Evolutionary conservation across 2,888 invertebrate genomes (phyloP), one percentile per base, ranked within the genome.

Genomic region (Synergus laeviventris): DNA sequence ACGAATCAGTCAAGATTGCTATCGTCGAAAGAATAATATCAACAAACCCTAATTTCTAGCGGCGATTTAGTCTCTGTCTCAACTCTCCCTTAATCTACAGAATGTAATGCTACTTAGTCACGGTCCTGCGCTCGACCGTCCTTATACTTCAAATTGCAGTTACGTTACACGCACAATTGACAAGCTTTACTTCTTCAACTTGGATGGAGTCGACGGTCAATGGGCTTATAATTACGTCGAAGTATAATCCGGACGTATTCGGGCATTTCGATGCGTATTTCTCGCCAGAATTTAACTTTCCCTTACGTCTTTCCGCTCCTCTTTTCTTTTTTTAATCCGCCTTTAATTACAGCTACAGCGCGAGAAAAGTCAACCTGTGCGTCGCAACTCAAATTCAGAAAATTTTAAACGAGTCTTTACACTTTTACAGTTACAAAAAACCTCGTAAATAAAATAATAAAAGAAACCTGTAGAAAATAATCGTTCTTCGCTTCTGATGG

Each of bases 111-210:
- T 70, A 70, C 70, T 70, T 70, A 49, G 31, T 54, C 70, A 70
- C 70, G 70, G 70, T 70, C 70, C 70, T 70, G 70, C 49, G 36
- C 24, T 45, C 70, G 70, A 49, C 70, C 70, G 49, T 73, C 49
- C 75, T 78, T 79, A 73, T 38, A 60, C 59, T 74, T 74, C n/a
- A 74, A 74, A 56, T 76, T 79, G 76, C 74, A 76, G 49, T 70
- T 9, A 70, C 78, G 60, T 76, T 78, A 75, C 78, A 79, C 76
- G 49, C 79, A 78, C 80, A 81, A 81, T 81, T 81, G 81, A 81
- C 81, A 81, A 80, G 79, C 79, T 80, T 80, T 45, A 74, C 60
- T 79, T 74, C 45, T 39, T 78, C 59, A 70, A 70, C 49, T 70
- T 70, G 70, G 70, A 70, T 70, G 70, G 70, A 70, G n/a, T 70